Percentiles rank a stretch among this genome's conserved stretches.
These are phyloP conservation scores for Adoxophyes honmai DNA, from an alignment of 1,140 invertebrate genomes.

Conservation along the genomic window DNA sequence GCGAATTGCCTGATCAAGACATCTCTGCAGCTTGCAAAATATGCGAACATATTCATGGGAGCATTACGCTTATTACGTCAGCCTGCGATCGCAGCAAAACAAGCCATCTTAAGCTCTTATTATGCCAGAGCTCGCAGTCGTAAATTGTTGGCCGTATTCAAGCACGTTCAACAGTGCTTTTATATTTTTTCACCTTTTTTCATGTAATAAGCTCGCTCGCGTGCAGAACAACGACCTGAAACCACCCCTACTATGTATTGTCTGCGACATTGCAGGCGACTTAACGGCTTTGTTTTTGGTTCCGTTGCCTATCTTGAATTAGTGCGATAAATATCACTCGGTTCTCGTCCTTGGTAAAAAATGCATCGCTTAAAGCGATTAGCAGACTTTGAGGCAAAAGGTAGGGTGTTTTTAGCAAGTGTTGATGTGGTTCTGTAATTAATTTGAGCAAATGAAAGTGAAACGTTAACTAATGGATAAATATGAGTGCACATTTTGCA, in stretches of 20 bases:
- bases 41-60: neutral
- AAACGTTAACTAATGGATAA: too few relatives aligned
- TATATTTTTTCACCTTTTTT: slow-evolving; percentile 33
- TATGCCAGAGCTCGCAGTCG: slow-evolving; percentile 10
- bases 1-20: too few relatives aligned
- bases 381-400: too few relatives aligned
- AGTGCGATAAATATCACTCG: neutral
- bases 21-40: neutral
- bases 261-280: neutral
- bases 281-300: too few relatives aligned
- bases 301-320: too few relatives aligned
- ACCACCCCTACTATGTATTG: slow-evolving; percentile 22
- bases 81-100: neutral
- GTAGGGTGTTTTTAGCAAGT: too few relatives aligned
- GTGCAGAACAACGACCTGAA: slow-evolving; percentile 31
- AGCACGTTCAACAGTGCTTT: slow-evolving; percentile 23
- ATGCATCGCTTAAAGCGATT: too few relatives aligned
- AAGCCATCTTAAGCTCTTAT: neutral
- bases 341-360: too few relatives aligned
- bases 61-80: neutral
- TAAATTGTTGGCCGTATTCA: slow-evolving; percentile 37
- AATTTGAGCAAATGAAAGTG: too few relatives aligned
- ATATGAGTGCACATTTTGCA: too few relatives aligned
- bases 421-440: too few relatives aligned
- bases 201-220: slow-evolving; percentile 35